phyloP scores from a whole-genome alignment of 2,888 invertebrate genomes.

The Aphodius granarius region DNA sequence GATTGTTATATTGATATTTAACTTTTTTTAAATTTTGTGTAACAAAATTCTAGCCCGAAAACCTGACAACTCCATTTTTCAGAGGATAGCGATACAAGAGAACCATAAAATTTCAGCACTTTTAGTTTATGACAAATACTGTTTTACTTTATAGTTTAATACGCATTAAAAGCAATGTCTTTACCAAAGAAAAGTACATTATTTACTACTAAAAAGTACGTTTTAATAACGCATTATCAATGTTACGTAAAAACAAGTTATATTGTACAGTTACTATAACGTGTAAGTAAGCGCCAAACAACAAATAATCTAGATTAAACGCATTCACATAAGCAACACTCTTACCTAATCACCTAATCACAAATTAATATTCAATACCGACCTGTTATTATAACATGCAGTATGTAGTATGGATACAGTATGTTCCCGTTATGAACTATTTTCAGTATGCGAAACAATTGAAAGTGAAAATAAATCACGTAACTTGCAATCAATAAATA shows the following conservation, averaged over 20 bases:
- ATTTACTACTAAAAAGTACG: background rate
- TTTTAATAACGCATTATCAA: too few relatives aligned
- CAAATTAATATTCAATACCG: background rate
- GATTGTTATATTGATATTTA: too few relatives aligned
- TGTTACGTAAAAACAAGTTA: background rate
- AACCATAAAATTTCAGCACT: too few relatives aligned
- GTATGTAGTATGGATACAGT: background rate
- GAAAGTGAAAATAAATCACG: conserved; percentile 5
- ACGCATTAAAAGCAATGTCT: background rate
- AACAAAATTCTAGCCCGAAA: too few relatives aligned
- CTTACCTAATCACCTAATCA: background rate
- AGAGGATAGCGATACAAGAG: too few relatives aligned
- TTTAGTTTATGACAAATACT: too few relatives aligned
- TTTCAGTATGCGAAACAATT: conserved; percentile 2
- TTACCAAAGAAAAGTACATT: background rate
- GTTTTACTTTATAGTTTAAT: too few relatives aligned
- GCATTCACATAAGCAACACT: background rate
- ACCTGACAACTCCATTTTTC: too few relatives aligned
- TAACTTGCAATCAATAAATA: background rate
- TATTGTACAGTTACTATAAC: background rate
- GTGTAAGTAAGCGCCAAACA: background rate
- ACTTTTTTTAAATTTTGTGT: too few relatives aligned
- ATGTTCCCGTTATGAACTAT: background rate
- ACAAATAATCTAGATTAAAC: background rate
- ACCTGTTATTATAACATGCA: background rate